Evolutionary conservation across 2,888 invertebrate species (phyloP).

Genomic region (Tridacna gigas): DNA sequence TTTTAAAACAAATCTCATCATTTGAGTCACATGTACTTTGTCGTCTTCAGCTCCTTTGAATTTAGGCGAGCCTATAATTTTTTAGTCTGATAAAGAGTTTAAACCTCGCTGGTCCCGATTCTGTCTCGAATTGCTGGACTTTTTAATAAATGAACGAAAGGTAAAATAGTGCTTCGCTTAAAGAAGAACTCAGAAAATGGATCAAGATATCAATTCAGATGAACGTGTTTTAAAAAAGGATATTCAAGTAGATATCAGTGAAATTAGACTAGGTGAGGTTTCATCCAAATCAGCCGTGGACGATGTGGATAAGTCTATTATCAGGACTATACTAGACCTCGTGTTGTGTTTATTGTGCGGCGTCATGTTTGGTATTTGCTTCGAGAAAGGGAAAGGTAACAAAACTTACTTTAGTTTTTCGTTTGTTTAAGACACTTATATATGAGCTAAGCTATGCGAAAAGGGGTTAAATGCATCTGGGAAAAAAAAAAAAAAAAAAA

Average conservation of each 20-base stretch:
- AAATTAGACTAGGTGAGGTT: constrained; percentile 12
- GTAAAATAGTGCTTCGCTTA: no score
- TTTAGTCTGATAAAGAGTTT: neutral
- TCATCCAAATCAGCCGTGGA: constrained; percentile 14
- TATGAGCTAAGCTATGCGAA: no score
- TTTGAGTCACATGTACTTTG: neutral
- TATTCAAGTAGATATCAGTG: neutral
- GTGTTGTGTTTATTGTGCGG: constrained; percentile 52
- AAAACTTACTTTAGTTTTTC: neutral
- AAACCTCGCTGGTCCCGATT: no score
- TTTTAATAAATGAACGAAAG: no score
- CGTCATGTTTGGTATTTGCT: constrained; percentile 60
- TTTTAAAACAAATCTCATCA: neutral
- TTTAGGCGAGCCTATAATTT: neutral
- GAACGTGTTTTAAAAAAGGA: neutral
- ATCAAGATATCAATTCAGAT: neutral
- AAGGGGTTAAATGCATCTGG: no score
- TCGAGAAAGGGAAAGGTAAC: constrained; percentile 67
- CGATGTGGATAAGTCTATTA: constrained; percentile 7
- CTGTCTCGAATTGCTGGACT: no score
- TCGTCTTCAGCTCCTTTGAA: neutral
- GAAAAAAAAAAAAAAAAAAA: no score
- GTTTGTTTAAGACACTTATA: no score
- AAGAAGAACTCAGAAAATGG: neutral
- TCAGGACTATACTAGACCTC: constrained; percentile 38